Percentiles rank a stretch among this genome's conserved stretches.
These are phyloP conservation scores for Matsumurasca onukii DNA, from an alignment of 1,140 invertebrate species.

Conservation along the genomic window DNA sequence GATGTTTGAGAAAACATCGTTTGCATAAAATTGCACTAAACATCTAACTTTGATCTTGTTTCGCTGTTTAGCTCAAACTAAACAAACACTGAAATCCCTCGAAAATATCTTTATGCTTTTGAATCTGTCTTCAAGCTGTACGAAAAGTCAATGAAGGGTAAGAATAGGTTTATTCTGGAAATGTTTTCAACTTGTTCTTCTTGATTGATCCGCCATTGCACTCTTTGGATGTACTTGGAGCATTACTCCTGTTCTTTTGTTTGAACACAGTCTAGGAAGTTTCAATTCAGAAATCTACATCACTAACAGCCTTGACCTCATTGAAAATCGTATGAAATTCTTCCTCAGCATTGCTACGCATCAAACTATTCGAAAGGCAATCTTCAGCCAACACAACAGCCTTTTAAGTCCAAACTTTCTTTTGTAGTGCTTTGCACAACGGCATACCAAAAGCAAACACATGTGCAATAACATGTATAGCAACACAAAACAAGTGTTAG, in stretches of 20 bases:
- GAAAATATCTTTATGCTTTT: slow-evolving; percentile 14
- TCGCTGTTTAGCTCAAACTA: slow-evolving; percentile 1
- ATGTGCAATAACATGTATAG: not conserved
- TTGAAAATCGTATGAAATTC: too few species aligned
- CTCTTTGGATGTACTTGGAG: not conserved
- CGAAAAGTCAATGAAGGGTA: too few species aligned
- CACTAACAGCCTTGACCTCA: not conserved
- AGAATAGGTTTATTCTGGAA: slow-evolving; percentile 4
- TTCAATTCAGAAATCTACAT: not conserved
- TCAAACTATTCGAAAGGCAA: not conserved
- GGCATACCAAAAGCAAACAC: slow-evolving; percentile 20
- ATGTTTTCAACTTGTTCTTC: not conserved
- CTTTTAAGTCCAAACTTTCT: slow-evolving; percentile 15
- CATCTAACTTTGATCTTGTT: slow-evolving; percentile 14
- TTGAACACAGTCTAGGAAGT: not conserved
- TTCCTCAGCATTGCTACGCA: not conserved
- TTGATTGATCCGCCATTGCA: not conserved
- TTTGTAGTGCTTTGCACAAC: slow-evolving; percentile 8
- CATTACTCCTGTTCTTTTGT: slow-evolving; percentile 18
- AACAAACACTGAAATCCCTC: slow-evolving; percentile 14
- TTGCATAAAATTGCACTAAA: too few species aligned
- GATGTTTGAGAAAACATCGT: slow-evolving; percentile 13
- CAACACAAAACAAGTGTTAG: not conserved
- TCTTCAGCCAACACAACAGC: slow-evolving; percentile 6
- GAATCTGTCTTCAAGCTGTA: slow-evolving; percentile 15